phyloP scores from a whole-genome alignment of 2,888 invertebrate species.

The Caenorhabditis macrosperma region DNA sequence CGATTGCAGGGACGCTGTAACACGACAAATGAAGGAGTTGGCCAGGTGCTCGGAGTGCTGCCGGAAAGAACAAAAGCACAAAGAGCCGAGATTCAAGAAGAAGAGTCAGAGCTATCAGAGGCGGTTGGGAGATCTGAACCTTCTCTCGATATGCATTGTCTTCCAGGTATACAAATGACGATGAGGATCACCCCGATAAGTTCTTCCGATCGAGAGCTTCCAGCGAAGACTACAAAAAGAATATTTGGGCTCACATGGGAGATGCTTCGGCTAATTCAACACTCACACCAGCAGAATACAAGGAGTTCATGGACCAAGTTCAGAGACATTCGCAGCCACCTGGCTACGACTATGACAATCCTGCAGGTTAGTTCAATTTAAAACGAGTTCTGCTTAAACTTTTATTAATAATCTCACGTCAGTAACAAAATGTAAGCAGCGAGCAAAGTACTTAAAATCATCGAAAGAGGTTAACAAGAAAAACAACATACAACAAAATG shows the following conservation, averaged over 20 bases:
- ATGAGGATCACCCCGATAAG: conserved; percentile 33
- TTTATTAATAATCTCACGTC: conserved; percentile 24
- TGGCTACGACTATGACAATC: conserved; percentile 25
- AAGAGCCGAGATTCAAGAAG: conserved; percentile 45
- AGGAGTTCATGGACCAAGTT: conserved; percentile 43
- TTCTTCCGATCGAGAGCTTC: conserved; percentile 35
- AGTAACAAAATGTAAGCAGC: neutral
- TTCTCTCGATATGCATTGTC: neutral
- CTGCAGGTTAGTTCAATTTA: conserved; percentile 21
- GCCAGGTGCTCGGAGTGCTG: conserved; percentile 32
- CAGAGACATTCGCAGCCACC: conserved; percentile 51
- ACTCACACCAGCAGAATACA: conserved; percentile 32
- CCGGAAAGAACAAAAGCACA: conserved; percentile 21
- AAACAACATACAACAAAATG: conserved; percentile 50
- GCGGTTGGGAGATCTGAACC: conserved; percentile 3
- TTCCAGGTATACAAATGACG: conserved; percentile 39
- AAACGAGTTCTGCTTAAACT: neutral
- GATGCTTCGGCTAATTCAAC: conserved; percentile 41
- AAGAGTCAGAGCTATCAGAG: conserved; percentile 57
- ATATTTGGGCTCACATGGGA: conserved; percentile 41
- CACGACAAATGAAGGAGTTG: conserved; percentile 18
- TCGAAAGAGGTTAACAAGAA: conserved; percentile 7
- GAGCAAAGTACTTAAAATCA: neutral
- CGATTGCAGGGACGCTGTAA: conserved; percentile 15
- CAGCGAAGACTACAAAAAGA: conserved; percentile 49